A percentile compares a stretch with the other conserved stretches of the same genome.
Evolutionary conservation across 1,140 invertebrate species (phyloP).

Genomic region (Aphelenchoides fujianensis): DNA sequence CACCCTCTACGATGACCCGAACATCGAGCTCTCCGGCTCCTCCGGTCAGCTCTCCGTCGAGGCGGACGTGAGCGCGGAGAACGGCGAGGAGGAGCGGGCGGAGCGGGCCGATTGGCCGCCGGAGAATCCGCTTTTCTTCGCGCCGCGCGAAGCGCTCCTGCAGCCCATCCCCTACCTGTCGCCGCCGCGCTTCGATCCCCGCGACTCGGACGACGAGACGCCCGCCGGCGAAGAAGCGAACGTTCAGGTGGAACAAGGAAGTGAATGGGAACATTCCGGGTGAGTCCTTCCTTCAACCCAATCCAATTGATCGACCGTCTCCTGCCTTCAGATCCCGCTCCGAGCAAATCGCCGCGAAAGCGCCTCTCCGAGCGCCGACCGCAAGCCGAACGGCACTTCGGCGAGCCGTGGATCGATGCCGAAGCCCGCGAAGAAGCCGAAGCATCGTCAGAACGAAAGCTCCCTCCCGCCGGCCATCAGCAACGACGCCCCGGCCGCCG

Average conservation of each 20-base stretch:
- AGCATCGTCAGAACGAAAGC: constrained; percentile 1
- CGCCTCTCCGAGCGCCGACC: background rate
- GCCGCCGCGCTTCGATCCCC: no score
- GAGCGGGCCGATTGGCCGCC: background rate
- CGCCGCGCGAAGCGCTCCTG: background rate
- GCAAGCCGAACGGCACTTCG: background rate
- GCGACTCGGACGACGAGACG: no score
- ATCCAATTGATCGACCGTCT: no score
- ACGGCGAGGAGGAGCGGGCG: background rate
- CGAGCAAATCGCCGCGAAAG: background rate
- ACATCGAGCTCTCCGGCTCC: background rate
- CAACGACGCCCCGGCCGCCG: background rate
- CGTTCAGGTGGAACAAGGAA: no score
- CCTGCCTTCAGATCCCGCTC: background rate
- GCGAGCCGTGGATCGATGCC: background rate
- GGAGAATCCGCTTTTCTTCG: background rate
- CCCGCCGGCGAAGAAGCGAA: no score
- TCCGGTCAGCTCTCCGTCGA: background rate
- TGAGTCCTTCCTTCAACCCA: no score
- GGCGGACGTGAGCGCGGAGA: background rate
- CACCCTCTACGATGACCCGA: background rate
- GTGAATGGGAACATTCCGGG: no score
- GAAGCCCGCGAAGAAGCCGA: background rate
- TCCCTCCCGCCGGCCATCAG: background rate
- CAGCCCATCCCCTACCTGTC: no score